Evolutionary conservation across 2,888 invertebrate genomes (phyloP).

Genomic region (Gasteruption jaculator): DNA sequence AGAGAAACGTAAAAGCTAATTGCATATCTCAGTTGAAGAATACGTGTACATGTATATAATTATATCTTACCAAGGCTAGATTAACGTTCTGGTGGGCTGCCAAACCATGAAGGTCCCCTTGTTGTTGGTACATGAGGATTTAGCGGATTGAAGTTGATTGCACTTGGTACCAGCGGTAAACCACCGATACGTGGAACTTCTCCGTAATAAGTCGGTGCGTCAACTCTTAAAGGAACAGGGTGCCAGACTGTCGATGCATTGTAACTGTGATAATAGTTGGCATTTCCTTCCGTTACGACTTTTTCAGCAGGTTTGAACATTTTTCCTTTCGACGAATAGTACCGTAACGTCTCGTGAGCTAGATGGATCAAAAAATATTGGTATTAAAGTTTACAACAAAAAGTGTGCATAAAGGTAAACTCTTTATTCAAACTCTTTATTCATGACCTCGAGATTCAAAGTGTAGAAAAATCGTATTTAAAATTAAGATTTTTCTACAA

Average conservation of each 20-base stretch:
- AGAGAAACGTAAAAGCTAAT: too few relatives aligned
- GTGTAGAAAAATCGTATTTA: too few relatives aligned
- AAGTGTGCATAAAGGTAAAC: too few relatives aligned
- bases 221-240: too few relatives aligned
- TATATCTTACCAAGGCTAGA: slow-evolving; percentile 38
- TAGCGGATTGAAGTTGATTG: slow-evolving; percentile 26
- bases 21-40: too few relatives aligned
- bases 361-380: too few relatives aligned
- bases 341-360: slow-evolving; percentile 30
- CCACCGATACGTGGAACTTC: slow-evolving; percentile 34
- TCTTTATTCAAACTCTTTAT: too few relatives aligned
- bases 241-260: slow-evolving; percentile 7
- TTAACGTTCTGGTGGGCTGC: slow-evolving; percentile 34
- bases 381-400: too few relatives aligned
- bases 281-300: background rate
- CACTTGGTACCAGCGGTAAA: slow-evolving; percentile 25
- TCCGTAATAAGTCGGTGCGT: slow-evolving; percentile 37
- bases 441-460: too few relatives aligned
- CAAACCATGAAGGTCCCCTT: slow-evolving; percentile 30
- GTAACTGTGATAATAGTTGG: slow-evolving; percentile 10
- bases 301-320: background rate
- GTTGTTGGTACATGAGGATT: slow-evolving; percentile 26
- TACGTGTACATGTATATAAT: too few relatives aligned
- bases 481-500: too few relatives aligned
- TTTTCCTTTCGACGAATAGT: slow-evolving; percentile 23